Percentiles rank a stretch among this genome's conserved stretches.
phyloP scores from a whole-genome alignment of 2,113 vertebrate genomes.

The Monopterus albus region DNA sequence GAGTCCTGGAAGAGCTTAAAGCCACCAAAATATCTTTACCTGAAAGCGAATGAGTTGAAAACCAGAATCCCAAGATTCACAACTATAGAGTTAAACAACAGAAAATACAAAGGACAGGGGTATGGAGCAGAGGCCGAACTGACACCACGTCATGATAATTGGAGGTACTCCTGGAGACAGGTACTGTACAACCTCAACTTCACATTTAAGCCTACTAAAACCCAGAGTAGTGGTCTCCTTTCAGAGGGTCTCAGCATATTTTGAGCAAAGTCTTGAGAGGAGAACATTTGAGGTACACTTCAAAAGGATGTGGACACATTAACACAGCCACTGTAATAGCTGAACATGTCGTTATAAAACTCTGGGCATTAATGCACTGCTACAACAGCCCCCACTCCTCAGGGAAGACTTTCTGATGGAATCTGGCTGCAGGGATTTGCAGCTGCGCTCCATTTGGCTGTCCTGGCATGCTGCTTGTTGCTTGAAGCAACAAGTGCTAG shows the following conservation, averaged over 20 bases:
- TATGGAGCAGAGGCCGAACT: neutral
- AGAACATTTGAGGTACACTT: too few relatives aligned
- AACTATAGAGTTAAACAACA: constrained; percentile 30
- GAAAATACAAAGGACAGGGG: constrained; percentile 24
- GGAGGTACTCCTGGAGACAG: constrained; percentile 71
- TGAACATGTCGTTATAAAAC: too few relatives aligned
- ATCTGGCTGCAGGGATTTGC: too few relatives aligned
- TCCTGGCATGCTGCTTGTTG: too few relatives aligned
- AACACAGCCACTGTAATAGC: too few relatives aligned
- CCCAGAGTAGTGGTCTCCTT: neutral
- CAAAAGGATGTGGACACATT: too few relatives aligned
- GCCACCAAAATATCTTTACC: constrained; percentile 69
- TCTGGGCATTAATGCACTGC: too few relatives aligned
- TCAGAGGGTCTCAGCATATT: neutral
- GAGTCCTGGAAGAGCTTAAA: constrained; percentile 78
- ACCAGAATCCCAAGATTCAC: constrained; percentile 24
- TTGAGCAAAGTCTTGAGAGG: neutral
- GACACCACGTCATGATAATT: neutral
- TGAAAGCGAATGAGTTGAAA: constrained; percentile 46
- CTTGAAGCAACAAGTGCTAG: too few relatives aligned
- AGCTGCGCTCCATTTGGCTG: too few relatives aligned
- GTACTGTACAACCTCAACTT: constrained; percentile 35
- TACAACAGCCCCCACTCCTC: too few relatives aligned
- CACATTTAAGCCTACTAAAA: neutral
- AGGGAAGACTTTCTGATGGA: too few relatives aligned